Conservation (phyloP, 2,797 vertebrate genomes). For the Acomys russatus region DNA sequence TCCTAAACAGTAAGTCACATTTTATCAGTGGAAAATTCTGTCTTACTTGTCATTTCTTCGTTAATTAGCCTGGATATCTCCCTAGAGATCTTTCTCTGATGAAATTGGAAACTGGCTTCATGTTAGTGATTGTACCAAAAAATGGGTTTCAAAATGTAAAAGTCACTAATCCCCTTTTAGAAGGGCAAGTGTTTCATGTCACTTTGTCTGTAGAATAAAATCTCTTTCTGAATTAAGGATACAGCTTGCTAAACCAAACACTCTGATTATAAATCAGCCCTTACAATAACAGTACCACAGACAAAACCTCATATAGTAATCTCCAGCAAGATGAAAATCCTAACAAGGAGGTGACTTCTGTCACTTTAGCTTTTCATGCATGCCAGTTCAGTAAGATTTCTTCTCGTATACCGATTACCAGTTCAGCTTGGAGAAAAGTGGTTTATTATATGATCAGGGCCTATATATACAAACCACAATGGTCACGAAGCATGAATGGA, state of each 20-base stretch:
- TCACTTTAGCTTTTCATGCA: constrained; percentile 62
- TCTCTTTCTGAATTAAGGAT: constrained; percentile 73
- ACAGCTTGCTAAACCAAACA: constrained; percentile 51
- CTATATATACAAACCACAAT: constrained; percentile 22
- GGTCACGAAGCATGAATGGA: not conserved
- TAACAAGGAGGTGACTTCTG: constrained; percentile 69
- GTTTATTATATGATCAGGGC: constrained; percentile 23
- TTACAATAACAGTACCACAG: constrained; percentile 61
- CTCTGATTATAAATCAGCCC: constrained; percentile 75
- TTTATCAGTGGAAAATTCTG: constrained; percentile 69
- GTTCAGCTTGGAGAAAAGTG: constrained; percentile 52
- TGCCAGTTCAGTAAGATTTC: constrained; percentile 58
- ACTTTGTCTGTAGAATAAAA: constrained; percentile 77
- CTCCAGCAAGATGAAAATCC: constrained; percentile 77
- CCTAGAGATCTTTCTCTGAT: constrained; percentile 76
- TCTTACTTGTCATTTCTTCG: constrained; percentile 61
- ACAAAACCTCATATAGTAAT: constrained; percentile 72
- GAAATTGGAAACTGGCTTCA: constrained; percentile 77
- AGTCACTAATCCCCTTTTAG: constrained; percentile 80
- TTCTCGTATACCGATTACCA: constrained; percentile 44
- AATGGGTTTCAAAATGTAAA: constrained; percentile 80
- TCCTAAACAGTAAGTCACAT: constrained; percentile 44
- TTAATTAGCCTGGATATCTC: constrained; percentile 81
- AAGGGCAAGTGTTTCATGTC: constrained; percentile 77
- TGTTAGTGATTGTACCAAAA: constrained; percentile 68